phyloP scores from a whole-genome alignment of 2,113 vertebrate species.

The Cavia aperea region DNA sequence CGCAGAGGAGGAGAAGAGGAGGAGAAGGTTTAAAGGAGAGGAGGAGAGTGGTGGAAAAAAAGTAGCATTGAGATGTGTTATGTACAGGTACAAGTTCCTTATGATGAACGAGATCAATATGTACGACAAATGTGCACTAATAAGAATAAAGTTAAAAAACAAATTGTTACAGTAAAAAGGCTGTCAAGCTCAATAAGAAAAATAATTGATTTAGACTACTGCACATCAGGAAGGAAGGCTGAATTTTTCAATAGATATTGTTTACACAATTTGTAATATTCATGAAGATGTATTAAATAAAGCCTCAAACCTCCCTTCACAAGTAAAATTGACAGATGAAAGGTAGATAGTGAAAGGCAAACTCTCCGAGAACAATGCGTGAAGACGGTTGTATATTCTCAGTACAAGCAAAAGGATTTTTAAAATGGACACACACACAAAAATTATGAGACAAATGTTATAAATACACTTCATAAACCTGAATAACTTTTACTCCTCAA shows the following conservation, averaged over 20 bases:
- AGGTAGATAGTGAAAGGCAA: not conserved
- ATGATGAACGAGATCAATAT: not conserved
- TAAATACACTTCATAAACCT: constrained; percentile 2
- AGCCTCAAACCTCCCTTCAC: not conserved
- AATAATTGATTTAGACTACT: not conserved
- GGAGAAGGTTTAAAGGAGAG: not conserved
- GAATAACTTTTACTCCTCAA: not conserved
- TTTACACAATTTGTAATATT: not conserved
- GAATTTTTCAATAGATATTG: constrained; percentile 15
- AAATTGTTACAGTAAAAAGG: not conserved
- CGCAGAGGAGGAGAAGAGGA: not conserved
- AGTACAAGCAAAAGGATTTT: not conserved
- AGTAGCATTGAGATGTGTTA: not conserved
- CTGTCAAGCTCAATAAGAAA: not conserved
- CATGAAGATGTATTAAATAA: not conserved
- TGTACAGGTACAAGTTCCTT: not conserved
- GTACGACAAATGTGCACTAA: not conserved
- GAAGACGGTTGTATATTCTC: not conserved
- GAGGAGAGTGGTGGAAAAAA: not conserved
- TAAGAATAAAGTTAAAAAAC: not conserved
- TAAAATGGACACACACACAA: not conserved
- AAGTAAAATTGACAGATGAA: constrained; percentile 1
- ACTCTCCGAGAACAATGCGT: not conserved
- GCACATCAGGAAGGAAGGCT: not conserved
- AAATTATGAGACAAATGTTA: not conserved